phyloP scores from a whole-genome alignment of 2,797 vertebrate genomes.

The Trichosurus vulpecula region DNA sequence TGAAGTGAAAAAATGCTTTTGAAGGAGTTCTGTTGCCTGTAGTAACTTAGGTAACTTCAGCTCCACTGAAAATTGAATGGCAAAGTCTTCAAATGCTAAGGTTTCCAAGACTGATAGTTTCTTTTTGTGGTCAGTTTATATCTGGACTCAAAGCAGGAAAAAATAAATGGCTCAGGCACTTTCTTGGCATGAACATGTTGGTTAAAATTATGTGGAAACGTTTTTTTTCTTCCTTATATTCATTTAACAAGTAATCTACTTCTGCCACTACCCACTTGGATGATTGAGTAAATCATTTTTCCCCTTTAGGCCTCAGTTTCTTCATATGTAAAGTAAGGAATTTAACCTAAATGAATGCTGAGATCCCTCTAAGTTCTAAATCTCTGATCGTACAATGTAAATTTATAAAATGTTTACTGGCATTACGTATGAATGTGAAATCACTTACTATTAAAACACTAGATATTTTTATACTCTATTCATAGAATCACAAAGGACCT shows the following conservation, averaged over 20 bases:
- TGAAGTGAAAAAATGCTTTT: background rate
- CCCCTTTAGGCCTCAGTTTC: background rate
- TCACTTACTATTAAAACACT: background rate
- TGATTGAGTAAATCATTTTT: background rate
- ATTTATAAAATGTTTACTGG: background rate
- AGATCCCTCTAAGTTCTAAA: background rate
- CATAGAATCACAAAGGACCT: background rate
- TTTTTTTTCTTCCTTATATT: background rate
- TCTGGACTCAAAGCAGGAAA: background rate
- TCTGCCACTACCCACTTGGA: background rate
- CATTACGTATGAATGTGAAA: background rate
- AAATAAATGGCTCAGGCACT: background rate
- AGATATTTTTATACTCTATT: background rate
- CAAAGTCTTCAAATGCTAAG: background rate
- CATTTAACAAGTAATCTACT: background rate
- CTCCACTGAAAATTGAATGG: slow-evolving; percentile 9
- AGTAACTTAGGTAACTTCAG: background rate
- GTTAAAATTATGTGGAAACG: background rate
- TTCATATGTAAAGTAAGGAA: background rate
- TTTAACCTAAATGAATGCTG: background rate
- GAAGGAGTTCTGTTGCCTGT: background rate
- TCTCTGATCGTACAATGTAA: background rate
- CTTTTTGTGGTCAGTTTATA: background rate
- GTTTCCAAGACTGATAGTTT: background rate
- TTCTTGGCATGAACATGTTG: background rate